Evolutionary conservation across 2,113 vertebrate species (phyloP).

Genomic region (Crotalus horridus): DNA sequence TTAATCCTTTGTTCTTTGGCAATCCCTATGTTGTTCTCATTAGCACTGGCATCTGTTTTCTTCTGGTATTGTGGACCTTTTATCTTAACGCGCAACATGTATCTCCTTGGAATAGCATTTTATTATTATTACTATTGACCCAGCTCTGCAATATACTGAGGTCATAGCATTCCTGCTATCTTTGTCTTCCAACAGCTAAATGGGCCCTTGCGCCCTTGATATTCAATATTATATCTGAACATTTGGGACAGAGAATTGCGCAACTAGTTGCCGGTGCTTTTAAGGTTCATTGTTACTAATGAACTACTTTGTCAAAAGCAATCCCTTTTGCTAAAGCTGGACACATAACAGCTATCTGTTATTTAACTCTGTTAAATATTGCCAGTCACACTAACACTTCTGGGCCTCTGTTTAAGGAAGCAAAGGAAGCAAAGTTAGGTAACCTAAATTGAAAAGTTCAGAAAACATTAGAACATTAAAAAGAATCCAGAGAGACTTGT

Average conservation of each 20-base stretch:
- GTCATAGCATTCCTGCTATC: not conserved
- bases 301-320: not conserved
- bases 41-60: not conserved
- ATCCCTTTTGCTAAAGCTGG: not conserved
- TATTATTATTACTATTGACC: not conserved
- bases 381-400: not conserved
- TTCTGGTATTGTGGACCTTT: not conserved
- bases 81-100: not conserved
- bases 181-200: constrained; percentile 22
- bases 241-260: not conserved
- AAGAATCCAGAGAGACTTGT: not conserved
- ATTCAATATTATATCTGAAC: constrained; percentile 50
- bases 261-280: not conserved
- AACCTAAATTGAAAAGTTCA: not conserved
- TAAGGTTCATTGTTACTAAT: not conserved
- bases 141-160: not conserved
- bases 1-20: not conserved
- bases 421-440: not conserved
- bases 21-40: not conserved
- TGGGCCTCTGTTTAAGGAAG: not conserved
- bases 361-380: constrained; percentile 1
- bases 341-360: not conserved
- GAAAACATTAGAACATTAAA: not conserved
- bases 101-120: not conserved
- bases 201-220: constrained; percentile 44